These are phyloP conservation scores for Butastur rufipennis DNA, from an alignment of 2,113 vertebrate species.

Conservation along the genomic window DNA sequence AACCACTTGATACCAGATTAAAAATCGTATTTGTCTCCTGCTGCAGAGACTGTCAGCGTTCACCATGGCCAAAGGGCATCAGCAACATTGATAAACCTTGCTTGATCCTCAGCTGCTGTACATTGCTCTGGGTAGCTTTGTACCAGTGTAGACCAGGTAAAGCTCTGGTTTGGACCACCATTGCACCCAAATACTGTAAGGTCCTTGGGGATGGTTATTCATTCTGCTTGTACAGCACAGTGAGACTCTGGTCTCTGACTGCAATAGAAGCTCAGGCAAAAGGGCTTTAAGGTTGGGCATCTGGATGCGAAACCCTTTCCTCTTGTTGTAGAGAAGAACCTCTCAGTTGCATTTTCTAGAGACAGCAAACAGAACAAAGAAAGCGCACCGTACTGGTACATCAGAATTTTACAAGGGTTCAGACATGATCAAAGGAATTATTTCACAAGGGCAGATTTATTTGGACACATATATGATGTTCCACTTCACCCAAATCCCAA, in stretches of 20 bases:
- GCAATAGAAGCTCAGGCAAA: neutral
- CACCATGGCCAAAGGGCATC: neutral
- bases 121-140: neutral
- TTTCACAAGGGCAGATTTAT: neutral
- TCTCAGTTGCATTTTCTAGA: neutral
- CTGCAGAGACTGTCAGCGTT: neutral
- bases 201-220: neutral
- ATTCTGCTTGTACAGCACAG: neutral
- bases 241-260: neutral
- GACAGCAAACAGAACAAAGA: neutral
- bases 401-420: neutral
- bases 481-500: neutral
- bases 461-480: neutral
- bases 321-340: neutral
- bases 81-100: neutral
- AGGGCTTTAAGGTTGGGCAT: neutral
- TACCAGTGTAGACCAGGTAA: neutral
- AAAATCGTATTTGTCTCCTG: neutral
- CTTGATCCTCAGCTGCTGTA: neutral
- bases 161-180: neutral
- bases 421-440: neutral
- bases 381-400: neutral
- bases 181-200: neutral
- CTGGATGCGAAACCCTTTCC: neutral
- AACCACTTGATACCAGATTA: neutral